phyloP scores from a whole-genome alignment of 2,797 vertebrate species.

The Esox masquinongy region DNA sequence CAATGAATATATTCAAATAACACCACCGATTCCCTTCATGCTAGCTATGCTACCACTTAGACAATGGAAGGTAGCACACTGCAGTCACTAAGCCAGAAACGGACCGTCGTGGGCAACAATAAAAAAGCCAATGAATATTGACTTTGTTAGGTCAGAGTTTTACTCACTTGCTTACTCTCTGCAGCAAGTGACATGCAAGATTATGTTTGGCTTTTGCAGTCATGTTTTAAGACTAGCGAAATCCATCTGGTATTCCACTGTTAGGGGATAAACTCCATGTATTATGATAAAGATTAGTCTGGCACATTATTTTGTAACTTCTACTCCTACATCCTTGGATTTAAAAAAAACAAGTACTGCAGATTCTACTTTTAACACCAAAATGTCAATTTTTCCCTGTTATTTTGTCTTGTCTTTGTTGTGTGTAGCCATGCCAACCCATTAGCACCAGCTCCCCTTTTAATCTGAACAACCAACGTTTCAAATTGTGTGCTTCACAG shows the following conservation, averaged over 20 bases:
- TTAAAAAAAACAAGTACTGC: not conserved
- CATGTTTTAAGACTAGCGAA: no score
- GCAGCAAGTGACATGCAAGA: not conserved
- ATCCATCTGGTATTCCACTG: not conserved
- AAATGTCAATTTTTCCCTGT: no score
- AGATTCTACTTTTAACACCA: not conserved
- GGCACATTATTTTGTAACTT: not conserved
- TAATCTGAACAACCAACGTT: not conserved
- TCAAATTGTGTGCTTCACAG: slow-evolving; percentile 17
- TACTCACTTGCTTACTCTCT: not conserved
- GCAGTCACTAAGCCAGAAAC: no score
- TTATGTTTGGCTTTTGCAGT: no score
- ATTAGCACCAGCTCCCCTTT: not conserved
- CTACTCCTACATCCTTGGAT: not conserved
- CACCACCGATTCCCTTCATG: no score
- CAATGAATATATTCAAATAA: no score
- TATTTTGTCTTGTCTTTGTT: no score
- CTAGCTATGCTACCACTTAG: no score
- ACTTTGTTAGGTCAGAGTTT: no score
- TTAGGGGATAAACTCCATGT: not conserved
- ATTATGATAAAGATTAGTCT: not conserved
- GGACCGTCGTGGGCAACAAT: no score
- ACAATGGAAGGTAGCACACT: no score
- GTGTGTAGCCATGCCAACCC: not conserved
- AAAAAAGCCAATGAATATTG: no score